A percentile compares a stretch with the other conserved stretches of the same genome.
These are phyloP conservation scores for Dryoscopus gambensis DNA, from an alignment of 2,113 vertebrate genomes.

Conservation along the genomic window DNA sequence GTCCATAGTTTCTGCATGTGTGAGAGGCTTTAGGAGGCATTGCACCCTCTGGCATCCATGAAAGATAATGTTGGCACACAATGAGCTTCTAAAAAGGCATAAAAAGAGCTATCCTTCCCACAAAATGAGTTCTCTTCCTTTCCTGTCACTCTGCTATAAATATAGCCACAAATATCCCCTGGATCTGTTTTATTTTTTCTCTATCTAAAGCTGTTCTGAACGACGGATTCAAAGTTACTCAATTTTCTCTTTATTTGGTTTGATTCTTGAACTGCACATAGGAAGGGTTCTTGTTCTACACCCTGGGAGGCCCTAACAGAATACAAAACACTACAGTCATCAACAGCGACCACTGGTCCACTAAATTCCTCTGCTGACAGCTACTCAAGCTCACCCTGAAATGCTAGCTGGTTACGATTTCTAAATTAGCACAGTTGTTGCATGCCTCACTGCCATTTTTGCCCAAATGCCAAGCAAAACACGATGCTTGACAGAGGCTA, in stretches of 20 bases:
- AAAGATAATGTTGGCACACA: constrained; percentile 30
- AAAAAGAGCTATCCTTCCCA: constrained; percentile 21
- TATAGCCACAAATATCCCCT: constrained; percentile 24
- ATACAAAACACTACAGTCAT: constrained; percentile 22
- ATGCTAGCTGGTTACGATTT: background rate
- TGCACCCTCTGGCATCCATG: constrained; percentile 9
- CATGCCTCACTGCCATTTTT: background rate
- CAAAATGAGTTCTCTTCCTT: constrained; percentile 40
- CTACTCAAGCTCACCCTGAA: constrained; percentile 35
- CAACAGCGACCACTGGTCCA: constrained; percentile 2
- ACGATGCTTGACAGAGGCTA: background rate
- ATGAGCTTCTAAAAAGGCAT: constrained; percentile 38
- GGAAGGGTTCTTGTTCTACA: background rate
- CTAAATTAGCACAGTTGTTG: constrained; percentile 2
- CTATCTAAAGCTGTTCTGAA: constrained; percentile 5
- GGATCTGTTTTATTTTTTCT: constrained; percentile 31
- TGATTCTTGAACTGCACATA: constrained; percentile 29
- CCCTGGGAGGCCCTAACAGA: constrained; percentile 27
- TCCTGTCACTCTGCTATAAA: constrained; percentile 45
- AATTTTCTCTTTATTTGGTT: constrained; percentile 62
- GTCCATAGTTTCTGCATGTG: background rate
- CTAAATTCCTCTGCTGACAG: constrained; percentile 42
- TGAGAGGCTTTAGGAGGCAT: constrained; percentile 28
- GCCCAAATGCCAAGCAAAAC: constrained; percentile 32
- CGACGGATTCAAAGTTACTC: background rate